Evolutionary conservation across 2,113 vertebrate genomes (phyloP), one percentile per base, ranked within the genome.

Genomic region (Carassius auratus): DNA sequence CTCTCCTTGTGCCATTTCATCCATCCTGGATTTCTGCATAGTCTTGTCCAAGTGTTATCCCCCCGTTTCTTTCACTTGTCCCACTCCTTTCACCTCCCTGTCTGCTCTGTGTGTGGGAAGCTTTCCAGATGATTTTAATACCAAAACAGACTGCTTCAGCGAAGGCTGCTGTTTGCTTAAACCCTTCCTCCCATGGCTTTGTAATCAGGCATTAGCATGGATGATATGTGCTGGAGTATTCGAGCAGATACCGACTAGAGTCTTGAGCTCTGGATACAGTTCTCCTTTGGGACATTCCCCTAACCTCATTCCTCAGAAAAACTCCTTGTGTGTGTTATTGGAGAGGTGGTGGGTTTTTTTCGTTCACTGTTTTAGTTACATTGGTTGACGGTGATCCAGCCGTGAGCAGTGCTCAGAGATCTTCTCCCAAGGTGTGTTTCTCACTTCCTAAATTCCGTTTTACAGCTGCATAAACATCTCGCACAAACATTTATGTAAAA

Each of bases 321-420:
- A 79, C 42, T 52, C 68, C 61, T 17, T 12, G 42, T 68, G 80
- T 80, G 52, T 21, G n/a, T 90, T 90, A 91, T 92, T 52, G 52
- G 89, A 91, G 86, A 84, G 26, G 76, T 71, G 1, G 26, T 50
- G 74, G 83, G 17, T 87, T 91, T 76, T 14, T 14, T 13, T 19
- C 50, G 86, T 91, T 85, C 89, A 90, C 79, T 52, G 85, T 91
- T 87, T 89, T 83, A 33, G 76, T 90, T 71, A n/a, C 45, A 19
- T 76, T 88, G 69, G 86, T 30, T 91, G 90, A 90, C 90, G 88
- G 84, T 89, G 4, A 19, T 71, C 17, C 90, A 92, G 90, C 89
- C 90, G 90, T 92, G 88, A 89, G 87, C 86, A 92, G 90, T 83
- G 91, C 84, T 88, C 38, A 1, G 50, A 78, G 73, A 81, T 50